These are phyloP conservation scores for Vireo griseus DNA, from an alignment of 2,797 vertebrate genomes.

Conservation along the genomic window DNA sequence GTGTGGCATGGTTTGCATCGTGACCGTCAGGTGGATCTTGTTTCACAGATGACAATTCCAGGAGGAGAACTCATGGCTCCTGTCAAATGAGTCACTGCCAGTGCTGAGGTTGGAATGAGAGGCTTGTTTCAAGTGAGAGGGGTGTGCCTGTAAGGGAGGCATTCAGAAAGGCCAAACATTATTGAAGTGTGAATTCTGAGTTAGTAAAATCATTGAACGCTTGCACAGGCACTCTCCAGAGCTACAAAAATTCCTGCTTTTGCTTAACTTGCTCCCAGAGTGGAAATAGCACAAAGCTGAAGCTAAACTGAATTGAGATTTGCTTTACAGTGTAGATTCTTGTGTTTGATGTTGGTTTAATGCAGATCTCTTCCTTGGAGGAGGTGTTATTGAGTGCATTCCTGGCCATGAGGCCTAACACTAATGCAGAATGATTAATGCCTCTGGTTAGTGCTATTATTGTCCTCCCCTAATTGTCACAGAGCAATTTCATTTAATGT, in stretches of 20 bases:
- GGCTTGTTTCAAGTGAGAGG: background rate
- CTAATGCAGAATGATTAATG: constrained; percentile 19
- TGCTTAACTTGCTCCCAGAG: background rate
- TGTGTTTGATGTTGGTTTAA: background rate
- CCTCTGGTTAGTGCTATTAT: constrained; percentile 19
- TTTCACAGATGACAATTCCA: background rate
- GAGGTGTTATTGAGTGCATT: background rate
- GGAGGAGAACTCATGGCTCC: constrained; percentile 1
- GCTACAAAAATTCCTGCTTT: background rate
- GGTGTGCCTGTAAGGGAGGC: background rate
- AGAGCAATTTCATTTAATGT: background rate
- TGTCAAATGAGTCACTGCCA: constrained; percentile 13
- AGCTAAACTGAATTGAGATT: background rate
- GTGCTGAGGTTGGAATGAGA: background rate
- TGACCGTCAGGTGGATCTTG: background rate
- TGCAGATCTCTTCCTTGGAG: background rate
- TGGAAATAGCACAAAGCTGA: background rate
- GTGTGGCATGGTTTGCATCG: background rate
- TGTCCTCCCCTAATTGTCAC: background rate
- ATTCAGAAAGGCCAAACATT: background rate
- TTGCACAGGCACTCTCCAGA: background rate
- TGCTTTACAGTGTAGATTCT: background rate
- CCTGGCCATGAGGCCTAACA: background rate
- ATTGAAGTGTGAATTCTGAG: constrained; percentile 1
- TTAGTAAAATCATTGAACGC: background rate